phyloP scores from a whole-genome alignment of 2,113 vertebrate genomes.

The Eclectus roratus region DNA sequence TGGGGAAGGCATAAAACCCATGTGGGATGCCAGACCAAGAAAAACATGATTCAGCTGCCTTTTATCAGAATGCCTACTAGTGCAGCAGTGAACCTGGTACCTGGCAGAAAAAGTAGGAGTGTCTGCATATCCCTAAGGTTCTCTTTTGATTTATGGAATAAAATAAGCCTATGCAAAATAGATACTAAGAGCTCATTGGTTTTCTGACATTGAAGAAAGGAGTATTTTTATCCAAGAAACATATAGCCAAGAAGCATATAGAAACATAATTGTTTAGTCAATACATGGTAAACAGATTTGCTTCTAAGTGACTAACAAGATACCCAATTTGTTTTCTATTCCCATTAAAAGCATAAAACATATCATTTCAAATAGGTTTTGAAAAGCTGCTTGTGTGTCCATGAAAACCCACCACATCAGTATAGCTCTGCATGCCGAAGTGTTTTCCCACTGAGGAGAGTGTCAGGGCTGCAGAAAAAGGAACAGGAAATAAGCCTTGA shows the following conservation, averaged over 20 bases:
- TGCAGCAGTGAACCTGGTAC: background rate
- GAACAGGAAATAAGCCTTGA: background rate
- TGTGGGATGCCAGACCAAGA: background rate
- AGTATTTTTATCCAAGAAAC: background rate
- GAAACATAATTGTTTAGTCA: background rate
- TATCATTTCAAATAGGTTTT: background rate
- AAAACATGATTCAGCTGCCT: background rate
- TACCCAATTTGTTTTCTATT: background rate
- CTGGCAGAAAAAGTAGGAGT: background rate
- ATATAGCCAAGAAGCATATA: background rate
- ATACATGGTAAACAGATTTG: background rate
- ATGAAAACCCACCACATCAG: background rate
- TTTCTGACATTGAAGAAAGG: background rate
- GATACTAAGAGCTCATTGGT: background rate
- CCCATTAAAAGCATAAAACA: background rate
- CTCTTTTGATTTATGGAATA: background rate
- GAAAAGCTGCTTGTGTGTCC: background rate
- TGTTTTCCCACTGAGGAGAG: background rate
- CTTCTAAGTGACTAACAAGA: background rate
- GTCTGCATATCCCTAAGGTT: background rate
- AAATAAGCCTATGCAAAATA: background rate
- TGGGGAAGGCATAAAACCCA: background rate
- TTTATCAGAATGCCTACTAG: background rate
- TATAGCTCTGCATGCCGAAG: background rate
- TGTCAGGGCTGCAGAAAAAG: background rate